Evolutionary conservation across 2,888 invertebrate species (phyloP).

Genomic region (Drepana falcataria): DNA sequence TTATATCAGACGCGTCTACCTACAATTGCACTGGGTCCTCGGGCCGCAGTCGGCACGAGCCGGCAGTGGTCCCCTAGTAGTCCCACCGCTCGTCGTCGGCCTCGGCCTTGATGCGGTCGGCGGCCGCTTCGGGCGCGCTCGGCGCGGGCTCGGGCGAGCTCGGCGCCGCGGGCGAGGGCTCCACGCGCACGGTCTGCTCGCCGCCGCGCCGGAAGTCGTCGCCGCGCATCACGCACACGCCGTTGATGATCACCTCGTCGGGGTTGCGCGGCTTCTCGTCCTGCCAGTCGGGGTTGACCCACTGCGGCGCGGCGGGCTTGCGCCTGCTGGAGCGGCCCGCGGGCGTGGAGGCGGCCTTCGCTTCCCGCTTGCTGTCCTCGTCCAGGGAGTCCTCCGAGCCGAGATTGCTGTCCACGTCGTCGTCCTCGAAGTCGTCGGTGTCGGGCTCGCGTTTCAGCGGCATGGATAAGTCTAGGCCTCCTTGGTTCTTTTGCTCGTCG

Average conservation of each 20-base stretch:
- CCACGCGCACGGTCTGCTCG: slow-evolving; percentile 86
- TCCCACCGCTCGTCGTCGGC: slow-evolving; percentile 82
- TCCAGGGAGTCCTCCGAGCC: slow-evolving; percentile 83
- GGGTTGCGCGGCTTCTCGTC: slow-evolving; percentile 80
- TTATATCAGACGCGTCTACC: slow-evolving; percentile 46
- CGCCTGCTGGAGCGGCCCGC: slow-evolving; percentile 81
- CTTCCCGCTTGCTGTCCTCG: slow-evolving; percentile 79
- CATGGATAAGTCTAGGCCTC: slow-evolving; percentile 93
- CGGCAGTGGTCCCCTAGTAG: slow-evolving; percentile 51
- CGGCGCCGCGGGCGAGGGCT: slow-evolving; percentile 85
- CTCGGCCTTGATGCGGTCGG: slow-evolving; percentile 74
- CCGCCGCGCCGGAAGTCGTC: slow-evolving; percentile 83
- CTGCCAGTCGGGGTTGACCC: slow-evolving; percentile 97
- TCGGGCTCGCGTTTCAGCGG: slow-evolving; percentile 88
- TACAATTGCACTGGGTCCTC: slow-evolving; percentile 43
- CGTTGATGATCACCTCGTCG: slow-evolving; percentile 94
- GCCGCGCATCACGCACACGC: slow-evolving; percentile 94
- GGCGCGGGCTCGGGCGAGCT: slow-evolving; percentile 60
- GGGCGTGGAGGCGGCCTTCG: slow-evolving; percentile 73
- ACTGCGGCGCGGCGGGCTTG: slow-evolving; percentile 97
- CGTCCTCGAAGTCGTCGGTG: slow-evolving; percentile 88
- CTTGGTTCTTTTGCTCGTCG: slow-evolving; percentile 84
- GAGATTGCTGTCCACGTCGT: slow-evolving; percentile 86
- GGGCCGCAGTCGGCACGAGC: slow-evolving; percentile 22
- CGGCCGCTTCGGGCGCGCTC: slow-evolving; percentile 37